Percentiles rank a stretch among this genome's conserved stretches.
Evolutionary conservation across 2,797 vertebrate species (phyloP).

Genomic region (Steatocranus sp.): DNA sequence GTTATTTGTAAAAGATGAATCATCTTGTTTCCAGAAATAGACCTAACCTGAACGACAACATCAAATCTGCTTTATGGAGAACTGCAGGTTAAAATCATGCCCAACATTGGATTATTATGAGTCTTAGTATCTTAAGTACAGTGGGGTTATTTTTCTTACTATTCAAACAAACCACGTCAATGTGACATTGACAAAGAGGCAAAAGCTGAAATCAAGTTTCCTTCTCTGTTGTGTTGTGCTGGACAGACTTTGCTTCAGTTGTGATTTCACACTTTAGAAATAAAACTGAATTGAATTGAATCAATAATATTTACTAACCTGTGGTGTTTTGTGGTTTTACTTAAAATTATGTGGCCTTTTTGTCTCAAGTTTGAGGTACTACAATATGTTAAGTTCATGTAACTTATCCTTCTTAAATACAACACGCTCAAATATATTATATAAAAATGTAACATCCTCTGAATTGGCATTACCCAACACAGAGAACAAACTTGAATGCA

Average conservation of each 20-base stretch:
- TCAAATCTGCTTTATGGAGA: neutral
- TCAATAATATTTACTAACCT: neutral
- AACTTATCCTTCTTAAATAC: neutral
- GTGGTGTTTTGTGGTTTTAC: neutral
- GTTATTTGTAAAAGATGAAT: neutral
- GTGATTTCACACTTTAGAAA: neutral
- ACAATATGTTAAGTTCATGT: neutral
- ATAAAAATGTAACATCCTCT: neutral
- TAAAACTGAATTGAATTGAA: neutral
- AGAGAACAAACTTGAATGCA: neutral
- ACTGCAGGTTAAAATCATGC: neutral
- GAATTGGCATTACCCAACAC: neutral
- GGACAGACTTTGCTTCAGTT: neutral
- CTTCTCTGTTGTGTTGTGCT: neutral
- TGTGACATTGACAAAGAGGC: neutral
- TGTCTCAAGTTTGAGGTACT: fast-evolving
- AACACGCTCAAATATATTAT: fast-evolving
- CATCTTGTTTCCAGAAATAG: neutral
- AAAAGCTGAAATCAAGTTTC: neutral
- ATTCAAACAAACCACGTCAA: neutral
- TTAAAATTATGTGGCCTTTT: neutral
- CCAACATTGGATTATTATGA: neutral
- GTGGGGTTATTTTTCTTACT: neutral
- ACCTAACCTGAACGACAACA: neutral
- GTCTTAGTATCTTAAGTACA: fast-evolving